These are phyloP conservation scores for Cyclina sinensis DNA, from an alignment of 1,140 invertebrate genomes.

Conservation along the genomic window DNA sequence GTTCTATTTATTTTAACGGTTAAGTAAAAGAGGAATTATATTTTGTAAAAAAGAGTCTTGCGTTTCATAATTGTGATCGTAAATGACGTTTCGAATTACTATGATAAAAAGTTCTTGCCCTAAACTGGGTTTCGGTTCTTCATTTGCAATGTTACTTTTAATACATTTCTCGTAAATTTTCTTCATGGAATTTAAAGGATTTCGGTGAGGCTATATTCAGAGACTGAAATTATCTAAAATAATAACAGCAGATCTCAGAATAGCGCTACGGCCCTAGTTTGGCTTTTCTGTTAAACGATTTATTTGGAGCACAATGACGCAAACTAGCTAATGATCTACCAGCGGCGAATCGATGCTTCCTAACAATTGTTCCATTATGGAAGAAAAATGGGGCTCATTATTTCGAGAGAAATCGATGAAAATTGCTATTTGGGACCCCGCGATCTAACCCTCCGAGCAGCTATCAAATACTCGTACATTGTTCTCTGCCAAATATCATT, in stretches of 20 bases:
- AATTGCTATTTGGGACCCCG: slow-evolving; percentile 9
- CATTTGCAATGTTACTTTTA: too few species aligned
- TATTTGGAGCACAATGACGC: slow-evolving; percentile 3
- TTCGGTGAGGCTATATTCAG: too few species aligned
- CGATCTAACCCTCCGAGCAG: slow-evolving; percentile 7
- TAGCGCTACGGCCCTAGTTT: background rate
- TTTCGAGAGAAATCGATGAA: slow-evolving; percentile 6
- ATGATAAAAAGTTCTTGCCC: too few species aligned
- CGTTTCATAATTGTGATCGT: too few species aligned
- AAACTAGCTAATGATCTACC: background rate
- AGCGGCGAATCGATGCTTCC: background rate
- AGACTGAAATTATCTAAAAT: too few species aligned
- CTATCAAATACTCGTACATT: slow-evolving; percentile 2
- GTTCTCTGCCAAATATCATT: background rate
- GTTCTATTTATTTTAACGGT: too few species aligned
- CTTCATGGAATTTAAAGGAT: too few species aligned
- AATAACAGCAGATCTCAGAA: background rate
- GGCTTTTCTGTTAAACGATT: background rate
- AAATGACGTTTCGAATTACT: too few species aligned
- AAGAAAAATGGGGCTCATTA: slow-evolving; percentile 18
- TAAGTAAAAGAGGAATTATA: too few species aligned
- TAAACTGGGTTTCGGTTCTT: too few species aligned
- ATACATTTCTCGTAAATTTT: too few species aligned
- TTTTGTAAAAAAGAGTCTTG: too few species aligned
- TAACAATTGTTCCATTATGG: slow-evolving; percentile 5